Percentiles rank a stretch among this genome's conserved stretches.
These are phyloP conservation scores for Mylabris phalerata DNA, from an alignment of 1,140 invertebrate genomes.

Conservation along the genomic window DNA sequence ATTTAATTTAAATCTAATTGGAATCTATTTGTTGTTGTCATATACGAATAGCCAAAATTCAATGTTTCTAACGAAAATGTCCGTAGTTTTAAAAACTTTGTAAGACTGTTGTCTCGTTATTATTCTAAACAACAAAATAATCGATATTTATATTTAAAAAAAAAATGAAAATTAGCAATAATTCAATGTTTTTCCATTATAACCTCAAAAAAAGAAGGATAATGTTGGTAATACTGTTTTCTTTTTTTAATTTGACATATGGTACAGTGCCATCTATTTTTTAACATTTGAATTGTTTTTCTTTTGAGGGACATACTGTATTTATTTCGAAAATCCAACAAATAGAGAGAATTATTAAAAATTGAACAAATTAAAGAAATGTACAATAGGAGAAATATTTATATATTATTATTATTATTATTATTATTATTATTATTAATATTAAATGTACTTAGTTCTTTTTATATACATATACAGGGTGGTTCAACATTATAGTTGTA, in stretches of 20 bases:
- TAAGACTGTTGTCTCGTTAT: slow-evolving; percentile 34
- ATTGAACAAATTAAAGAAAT: too few species aligned
- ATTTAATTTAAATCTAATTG: background rate
- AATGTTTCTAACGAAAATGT: slow-evolving; percentile 23
- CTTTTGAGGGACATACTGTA: too few species aligned
- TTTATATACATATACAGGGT: background rate
- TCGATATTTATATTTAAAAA: slow-evolving; percentile 18
- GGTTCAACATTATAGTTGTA: too few species aligned
- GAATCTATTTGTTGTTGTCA: background rate
- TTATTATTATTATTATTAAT: slow-evolving; percentile 1
- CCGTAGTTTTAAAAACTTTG: slow-evolving; percentile 30
- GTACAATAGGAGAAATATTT: background rate
- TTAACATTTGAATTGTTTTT: too few species aligned
- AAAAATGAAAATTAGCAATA: slow-evolving; percentile 28
- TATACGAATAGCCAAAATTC: slow-evolving; percentile 2
- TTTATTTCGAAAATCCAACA: too few species aligned
- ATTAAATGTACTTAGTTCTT: slow-evolving; percentile 12
- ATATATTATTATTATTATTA: slow-evolving; percentile 9
- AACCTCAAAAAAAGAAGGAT: too few species aligned
- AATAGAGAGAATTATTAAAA: too few species aligned
- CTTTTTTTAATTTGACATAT: too few species aligned
- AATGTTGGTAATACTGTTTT: too few species aligned
- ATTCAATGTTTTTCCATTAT: background rate
- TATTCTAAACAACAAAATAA: slow-evolving; percentile 23
- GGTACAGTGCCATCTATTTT: too few species aligned